These are phyloP conservation scores for Metopia argyrocephala DNA, from an alignment of 2,888 invertebrate species.

Conservation along the genomic window DNA sequence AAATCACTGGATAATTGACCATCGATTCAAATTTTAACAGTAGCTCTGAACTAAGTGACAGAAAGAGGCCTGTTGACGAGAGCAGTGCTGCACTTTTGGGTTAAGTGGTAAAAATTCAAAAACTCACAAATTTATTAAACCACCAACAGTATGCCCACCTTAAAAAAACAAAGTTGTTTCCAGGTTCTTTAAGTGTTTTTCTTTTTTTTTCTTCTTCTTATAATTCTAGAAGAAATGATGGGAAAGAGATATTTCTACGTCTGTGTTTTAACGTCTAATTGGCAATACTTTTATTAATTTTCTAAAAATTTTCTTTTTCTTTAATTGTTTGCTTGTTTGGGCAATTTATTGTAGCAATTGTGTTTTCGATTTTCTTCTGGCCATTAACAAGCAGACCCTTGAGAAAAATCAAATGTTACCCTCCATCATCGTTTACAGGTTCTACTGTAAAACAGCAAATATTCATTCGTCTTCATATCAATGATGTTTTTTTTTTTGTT, in stretches of 20 bases:
- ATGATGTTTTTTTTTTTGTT: constrained; percentile 19
- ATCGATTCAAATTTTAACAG: no score
- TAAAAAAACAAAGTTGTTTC: no score
- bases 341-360: constrained; percentile 34
- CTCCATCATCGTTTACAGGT: not conserved
- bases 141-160: no score
- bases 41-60: no score
- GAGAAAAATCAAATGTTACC: constrained; percentile 64
- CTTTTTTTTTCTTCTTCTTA: no score
- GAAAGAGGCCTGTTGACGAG: no score
- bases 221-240: no score
- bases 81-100: no score
- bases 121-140: no score
- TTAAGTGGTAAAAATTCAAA: no score
- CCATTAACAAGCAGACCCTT: constrained; percentile 64
- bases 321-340: constrained; percentile 14
- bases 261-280: constrained; percentile 52
- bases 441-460: constrained; percentile 7
- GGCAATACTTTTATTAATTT: constrained; percentile 52
- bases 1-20: no score
- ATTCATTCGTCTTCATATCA: not conserved
- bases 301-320: constrained; percentile 22
- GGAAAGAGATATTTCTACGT: no score
- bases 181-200: constrained; percentile 27
- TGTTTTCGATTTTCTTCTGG: constrained; percentile 57